Evolutionary conservation across 37 sponge, comb jelly and placozoan genomes (phyloP).

Genomic region (Geodia barretti): DNA sequence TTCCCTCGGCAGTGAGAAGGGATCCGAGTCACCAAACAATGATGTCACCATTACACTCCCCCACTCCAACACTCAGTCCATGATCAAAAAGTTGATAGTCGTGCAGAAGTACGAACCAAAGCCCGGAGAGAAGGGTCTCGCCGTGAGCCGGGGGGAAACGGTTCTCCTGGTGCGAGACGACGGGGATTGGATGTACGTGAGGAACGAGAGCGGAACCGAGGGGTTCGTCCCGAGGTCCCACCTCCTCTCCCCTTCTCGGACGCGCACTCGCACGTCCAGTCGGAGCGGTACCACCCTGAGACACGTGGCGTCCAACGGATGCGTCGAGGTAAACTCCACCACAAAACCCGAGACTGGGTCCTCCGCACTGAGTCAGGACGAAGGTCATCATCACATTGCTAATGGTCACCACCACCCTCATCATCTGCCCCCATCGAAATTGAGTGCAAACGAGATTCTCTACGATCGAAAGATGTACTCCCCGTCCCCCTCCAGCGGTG

Average conservation of each 20-base stretch:
- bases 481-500: slow-evolving; percentile 58
- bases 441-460: neutral
- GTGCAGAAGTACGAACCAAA: slow-evolving; percentile 39
- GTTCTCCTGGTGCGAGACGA: slow-evolving; percentile 70
- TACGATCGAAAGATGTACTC: slow-evolving; percentile 55
- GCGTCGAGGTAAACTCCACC: neutral
- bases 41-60: slow-evolving; percentile 2
- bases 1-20: neutral
- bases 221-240: slow-evolving; percentile 62
- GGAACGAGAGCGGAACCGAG: slow-evolving; percentile 57
- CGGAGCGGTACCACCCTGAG: neutral
- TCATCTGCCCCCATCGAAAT: too few relatives aligned
- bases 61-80: slow-evolving; percentile 29
- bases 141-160: slow-evolving; percentile 61
- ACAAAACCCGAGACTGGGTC: neutral
- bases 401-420: neutral
- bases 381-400: neutral
- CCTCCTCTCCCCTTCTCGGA: slow-evolving; percentile 44
- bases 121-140: slow-evolving; percentile 34
- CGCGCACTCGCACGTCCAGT: neutral
- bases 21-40: neutral
- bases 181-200: slow-evolving; percentile 47
- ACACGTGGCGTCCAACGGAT: neutral
- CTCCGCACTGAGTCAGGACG: neutral
- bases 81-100: slow-evolving; percentile 55